Percentiles rank a stretch among this genome's conserved stretches.
Evolutionary conservation across 2,797 vertebrate genomes (phyloP).

Genomic region (Bryconaethiops microstoma): DNA sequence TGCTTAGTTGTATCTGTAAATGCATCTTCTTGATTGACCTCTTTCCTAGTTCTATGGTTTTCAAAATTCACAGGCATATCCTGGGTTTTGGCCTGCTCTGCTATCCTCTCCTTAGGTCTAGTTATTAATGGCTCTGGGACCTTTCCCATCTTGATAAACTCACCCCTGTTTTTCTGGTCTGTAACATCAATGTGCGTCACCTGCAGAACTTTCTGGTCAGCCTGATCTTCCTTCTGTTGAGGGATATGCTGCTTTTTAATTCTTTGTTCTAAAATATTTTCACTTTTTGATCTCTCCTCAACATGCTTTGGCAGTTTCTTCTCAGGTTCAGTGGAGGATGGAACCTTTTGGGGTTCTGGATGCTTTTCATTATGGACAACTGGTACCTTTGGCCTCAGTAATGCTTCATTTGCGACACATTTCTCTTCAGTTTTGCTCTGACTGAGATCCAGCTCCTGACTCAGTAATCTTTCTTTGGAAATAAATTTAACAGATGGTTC

Average conservation of each 20-base stretch:
- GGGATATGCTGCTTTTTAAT: conserved; percentile 44
- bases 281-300: conserved; percentile 17
- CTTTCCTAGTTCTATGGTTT: neutral
- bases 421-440: conserved; percentile 32
- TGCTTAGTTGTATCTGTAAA: neutral
- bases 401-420: neutral
- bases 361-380: conserved; percentile 9
- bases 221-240: conserved; percentile 62
- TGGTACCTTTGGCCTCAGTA: conserved; percentile 25
- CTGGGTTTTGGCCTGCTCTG: neutral
- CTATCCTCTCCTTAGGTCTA: neutral
- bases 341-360: neutral
- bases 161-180: conserved; percentile 8
- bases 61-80: neutral
- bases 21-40: neutral
- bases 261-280: conserved; percentile 22
- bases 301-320: conserved; percentile 33
- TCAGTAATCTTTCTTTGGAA: neutral
- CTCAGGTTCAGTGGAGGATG: conserved; percentile 10
- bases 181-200: neutral
- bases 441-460: neutral
- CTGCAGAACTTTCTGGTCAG: conserved; percentile 7
- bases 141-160: neutral
- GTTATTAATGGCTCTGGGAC: conserved; percentile 1
- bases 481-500: neutral